phyloP scores from a whole-genome alignment of 2,888 invertebrate genomes.

The Temnothorax unifasciatus region DNA sequence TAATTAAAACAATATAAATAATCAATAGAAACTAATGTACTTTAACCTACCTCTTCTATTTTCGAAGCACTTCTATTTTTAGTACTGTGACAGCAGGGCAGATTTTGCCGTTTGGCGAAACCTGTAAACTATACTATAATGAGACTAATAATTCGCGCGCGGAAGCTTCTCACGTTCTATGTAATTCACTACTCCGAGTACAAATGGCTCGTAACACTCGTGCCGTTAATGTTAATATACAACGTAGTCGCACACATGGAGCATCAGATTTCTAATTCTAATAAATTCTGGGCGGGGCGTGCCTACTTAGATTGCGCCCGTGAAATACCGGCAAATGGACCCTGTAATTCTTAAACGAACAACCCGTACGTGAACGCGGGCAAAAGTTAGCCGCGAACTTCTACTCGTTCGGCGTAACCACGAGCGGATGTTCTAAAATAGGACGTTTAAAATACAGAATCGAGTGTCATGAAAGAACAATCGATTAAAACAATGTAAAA shows the following conservation, averaged over 20 bases:
- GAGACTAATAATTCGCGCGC: conserved; percentile 79
- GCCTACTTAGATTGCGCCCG: conserved; percentile 71
- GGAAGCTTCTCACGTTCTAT: conserved; percentile 82
- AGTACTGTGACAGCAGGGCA: conserved; percentile 9
- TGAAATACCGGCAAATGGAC: conserved; percentile 69
- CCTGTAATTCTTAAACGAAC: conserved; percentile 75
- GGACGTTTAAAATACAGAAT: conserved; percentile 23
- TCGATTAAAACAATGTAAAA: neutral
- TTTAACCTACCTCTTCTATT: conserved; percentile 11
- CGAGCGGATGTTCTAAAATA: conserved; percentile 23
- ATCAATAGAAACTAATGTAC: neutral
- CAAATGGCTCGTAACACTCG: conserved; percentile 78
- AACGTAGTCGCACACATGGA: conserved; percentile 73
- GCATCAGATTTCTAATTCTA: conserved; percentile 84
- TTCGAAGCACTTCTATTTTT: neutral
- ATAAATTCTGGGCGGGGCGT: conserved; percentile 79
- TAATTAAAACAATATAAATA: neutral
- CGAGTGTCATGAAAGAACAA: neutral
- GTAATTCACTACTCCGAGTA: conserved; percentile 80
- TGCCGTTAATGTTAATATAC: conserved; percentile 83
- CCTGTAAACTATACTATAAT: conserved; percentile 76
- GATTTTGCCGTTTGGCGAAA: conserved; percentile 44
- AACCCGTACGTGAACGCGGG: conserved; percentile 65
- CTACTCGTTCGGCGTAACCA: neutral
- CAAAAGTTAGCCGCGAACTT: conserved; percentile 38